Conservation (phyloP, 2,113 vertebrate species). For the Pteronura brasiliensis region DNA sequence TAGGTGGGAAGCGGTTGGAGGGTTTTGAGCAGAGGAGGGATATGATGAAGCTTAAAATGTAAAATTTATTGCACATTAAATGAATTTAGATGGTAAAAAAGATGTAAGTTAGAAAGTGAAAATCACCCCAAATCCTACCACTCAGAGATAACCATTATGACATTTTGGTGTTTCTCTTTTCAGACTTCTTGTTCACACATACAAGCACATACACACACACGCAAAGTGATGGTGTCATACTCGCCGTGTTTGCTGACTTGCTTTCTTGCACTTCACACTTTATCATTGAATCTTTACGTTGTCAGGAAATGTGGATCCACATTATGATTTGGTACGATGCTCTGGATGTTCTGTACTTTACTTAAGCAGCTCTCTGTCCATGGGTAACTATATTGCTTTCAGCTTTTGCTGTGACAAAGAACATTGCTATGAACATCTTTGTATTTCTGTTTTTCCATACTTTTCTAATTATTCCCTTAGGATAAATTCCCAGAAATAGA, state of each 20-base stretch:
- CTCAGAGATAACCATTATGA: neutral
- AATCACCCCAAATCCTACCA: neutral
- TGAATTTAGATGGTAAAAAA: neutral
- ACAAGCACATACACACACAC: accelerated
- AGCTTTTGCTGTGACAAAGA: neutral
- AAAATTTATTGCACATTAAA: neutral
- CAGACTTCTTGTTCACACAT: neutral
- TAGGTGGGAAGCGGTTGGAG: neutral
- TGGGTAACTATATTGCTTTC: neutral
- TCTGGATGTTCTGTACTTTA: neutral
- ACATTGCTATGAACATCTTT: neutral
- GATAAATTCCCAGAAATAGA: conserved; percentile 42
- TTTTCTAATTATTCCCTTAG: conserved; percentile 39
- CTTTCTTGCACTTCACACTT: neutral
- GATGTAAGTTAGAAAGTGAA: neutral
- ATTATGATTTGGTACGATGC: accelerated
- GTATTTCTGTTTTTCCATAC: neutral
- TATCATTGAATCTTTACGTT: neutral
- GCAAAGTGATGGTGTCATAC: neutral
- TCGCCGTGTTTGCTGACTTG: neutral
- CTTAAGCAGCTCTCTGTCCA: neutral
- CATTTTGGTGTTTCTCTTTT: neutral
- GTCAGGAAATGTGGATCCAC: neutral
- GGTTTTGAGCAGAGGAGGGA: neutral
- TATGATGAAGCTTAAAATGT: neutral